These are phyloP conservation scores for Sebastiscus tertius DNA, from an alignment of 2,797 vertebrate species.

Conservation along the genomic window DNA sequence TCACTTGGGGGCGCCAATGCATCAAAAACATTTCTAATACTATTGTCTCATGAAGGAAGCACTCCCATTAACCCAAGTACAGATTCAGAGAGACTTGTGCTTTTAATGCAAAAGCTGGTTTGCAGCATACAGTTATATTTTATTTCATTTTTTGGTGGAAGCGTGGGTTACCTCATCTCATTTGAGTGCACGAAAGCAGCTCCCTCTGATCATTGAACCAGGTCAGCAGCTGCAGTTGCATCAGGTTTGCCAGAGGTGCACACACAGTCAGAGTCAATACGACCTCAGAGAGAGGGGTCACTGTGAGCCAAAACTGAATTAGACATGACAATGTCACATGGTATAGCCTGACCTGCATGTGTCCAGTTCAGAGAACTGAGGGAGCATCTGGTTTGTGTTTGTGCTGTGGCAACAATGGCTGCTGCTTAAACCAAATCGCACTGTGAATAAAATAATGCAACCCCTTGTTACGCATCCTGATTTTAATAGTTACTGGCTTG, in stretches of 20 bases:
- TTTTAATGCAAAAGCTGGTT: background rate
- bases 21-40: background rate
- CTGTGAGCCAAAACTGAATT: background rate
- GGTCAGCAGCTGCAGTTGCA: slow-evolving; percentile 26
- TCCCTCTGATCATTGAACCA: slow-evolving; percentile 4
- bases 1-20: slow-evolving; percentile 70
- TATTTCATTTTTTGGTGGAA: background rate
- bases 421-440: slow-evolving; percentile 8
- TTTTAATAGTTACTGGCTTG: background rate
- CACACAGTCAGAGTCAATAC: slow-evolving; percentile 2
- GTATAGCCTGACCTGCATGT: slow-evolving; percentile 1
- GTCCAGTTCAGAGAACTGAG: slow-evolving; percentile 24
- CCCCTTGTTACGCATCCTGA: background rate
- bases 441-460: background rate
- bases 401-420: slow-evolving; percentile 5
- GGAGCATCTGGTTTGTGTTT: slow-evolving; percentile 36
- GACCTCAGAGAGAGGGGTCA: slow-evolving; percentile 36
- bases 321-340: background rate
- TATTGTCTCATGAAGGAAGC: background rate
- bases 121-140: background rate
- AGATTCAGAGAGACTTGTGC: background rate
- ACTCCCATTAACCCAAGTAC: background rate
- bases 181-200: background rate
- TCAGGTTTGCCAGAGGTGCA: slow-evolving; percentile 13
- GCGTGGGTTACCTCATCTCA: background rate